These are phyloP conservation scores for Bubo scandiacus DNA, from an alignment of 2,113 vertebrate genomes.

Conservation along the genomic window DNA sequence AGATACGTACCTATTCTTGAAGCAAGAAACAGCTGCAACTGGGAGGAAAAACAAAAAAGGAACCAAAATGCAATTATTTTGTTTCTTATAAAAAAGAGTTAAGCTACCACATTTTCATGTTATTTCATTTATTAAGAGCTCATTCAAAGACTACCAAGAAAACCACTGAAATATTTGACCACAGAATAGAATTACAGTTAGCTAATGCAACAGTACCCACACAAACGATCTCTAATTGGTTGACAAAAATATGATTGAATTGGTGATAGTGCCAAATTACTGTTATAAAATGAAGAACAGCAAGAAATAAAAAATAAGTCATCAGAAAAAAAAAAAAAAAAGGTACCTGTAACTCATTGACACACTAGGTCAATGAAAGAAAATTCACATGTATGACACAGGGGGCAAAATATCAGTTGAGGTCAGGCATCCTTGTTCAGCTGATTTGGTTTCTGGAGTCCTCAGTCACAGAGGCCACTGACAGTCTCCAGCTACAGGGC, in stretches of 20 bases:
- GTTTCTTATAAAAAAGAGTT: neutral
- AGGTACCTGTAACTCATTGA: neutral
- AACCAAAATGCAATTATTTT: neutral
- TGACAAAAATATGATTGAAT: neutral
- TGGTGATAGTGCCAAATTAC: neutral
- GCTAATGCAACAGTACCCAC: neutral
- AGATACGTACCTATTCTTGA: neutral
- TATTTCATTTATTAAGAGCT: neutral
- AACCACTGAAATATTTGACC: neutral
- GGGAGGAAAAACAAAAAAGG: neutral
- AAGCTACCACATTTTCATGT: neutral
- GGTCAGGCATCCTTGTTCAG: neutral
- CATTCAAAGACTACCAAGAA: neutral
- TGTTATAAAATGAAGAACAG: neutral
- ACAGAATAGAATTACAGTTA: neutral
- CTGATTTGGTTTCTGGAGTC: neutral
- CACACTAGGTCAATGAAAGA: neutral
- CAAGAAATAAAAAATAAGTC: neutral
- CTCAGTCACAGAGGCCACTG: neutral
- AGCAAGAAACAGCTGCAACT: neutral
- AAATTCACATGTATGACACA: rapidly evolving
- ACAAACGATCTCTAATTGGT: neutral
- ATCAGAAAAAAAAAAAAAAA: neutral
- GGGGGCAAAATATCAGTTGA: neutral
- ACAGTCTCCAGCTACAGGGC: neutral